Evolutionary conservation across 2,888 invertebrate genomes (phyloP), one percentile per base, ranked within the genome.

Genomic region (Agonopterix alstromeriana): DNA sequence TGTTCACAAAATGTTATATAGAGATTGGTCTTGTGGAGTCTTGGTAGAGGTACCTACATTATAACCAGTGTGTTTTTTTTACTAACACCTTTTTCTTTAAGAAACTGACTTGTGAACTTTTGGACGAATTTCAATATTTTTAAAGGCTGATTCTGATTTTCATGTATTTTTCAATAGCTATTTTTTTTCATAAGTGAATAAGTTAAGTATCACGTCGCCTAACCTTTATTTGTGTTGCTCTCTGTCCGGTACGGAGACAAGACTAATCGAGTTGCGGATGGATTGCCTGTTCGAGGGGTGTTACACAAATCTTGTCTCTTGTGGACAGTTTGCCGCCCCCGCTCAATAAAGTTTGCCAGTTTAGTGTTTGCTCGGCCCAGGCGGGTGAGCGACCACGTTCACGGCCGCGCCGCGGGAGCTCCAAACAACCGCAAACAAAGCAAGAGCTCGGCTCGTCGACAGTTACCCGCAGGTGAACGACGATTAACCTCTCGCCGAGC

Each of bases 361-460:
- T 85, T 80, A 86, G 70, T 80, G 70, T 54, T 56, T 53, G 53
- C 49, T 52, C 53, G 46, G 53, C 72, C 48, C 53, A 53, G 45
- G 53, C 73, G 81, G 83, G 84, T 86, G 73, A 82, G 71, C 75
- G 85, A 80, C 85, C 83, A 84, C 67, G 66, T 75, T 85, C 84
- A 85, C 63, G 85, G 85, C 62, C 56, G 53, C 57, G 42, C 44
- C 57, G 61, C 59, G 60, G 67, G 62, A 64, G 67, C 63, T 58
- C 52, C 58, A 59, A 62, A 62, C 63, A 61, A 57, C 63, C 51
- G 62, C 65, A 60, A 73, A 80, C 79, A 81, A 80, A 81, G 75
- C 61, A 53, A 60, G 54, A 65, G 61, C 63, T 53, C 65, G 64
- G 49, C 58, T 53, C 65, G 64, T 48, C 58, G 57, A 58, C 83